Evolutionary conservation across 1,140 invertebrate species (phyloP), one percentile per base, ranked within the genome.

Genomic region (Leptinotarsa lineolata): DNA sequence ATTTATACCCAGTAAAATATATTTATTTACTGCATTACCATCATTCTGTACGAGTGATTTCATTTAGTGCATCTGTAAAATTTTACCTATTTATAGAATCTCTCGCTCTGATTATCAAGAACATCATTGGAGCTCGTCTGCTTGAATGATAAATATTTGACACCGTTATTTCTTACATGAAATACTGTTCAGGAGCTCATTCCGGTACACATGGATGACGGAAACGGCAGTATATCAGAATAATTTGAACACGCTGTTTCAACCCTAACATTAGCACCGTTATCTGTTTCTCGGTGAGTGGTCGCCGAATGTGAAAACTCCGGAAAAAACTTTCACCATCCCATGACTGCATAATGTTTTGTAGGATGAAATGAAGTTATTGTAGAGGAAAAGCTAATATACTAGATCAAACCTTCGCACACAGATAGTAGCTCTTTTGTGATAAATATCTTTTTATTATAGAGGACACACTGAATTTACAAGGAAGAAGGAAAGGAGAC

Each of bases 281-380:
- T 54, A 54, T 54, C 48, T 54, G 15, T 54, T 54, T 54, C 48
- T 54, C 48, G 48, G 48, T 54, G 48, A 54, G 48, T 54, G 48
- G 15, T 54, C 48, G 15, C 48, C n/a, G 48, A 18, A 54, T 54
- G 15, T 18, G 48, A 54, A 54, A 1, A 54, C 48, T 18, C 48
- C 48, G 2, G 8, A 54, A 54, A 54, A 54, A 54, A 54, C 48
- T 54, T 16, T 16, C 48, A 16, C n/a, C 48, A 54, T 54, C 15
- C 48, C 48, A 3, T 48, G 46, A 15, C 2, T 54, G 48, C 48
- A 54, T 54, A 18, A 54, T 54, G n/a, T 18, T 54, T 18, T 18
- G 48, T 18, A 54, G 48, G 48, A 54, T 54, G 4, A 16, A 15
- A 54, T 54, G 2, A 54, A 54, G n/a, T 54, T 18, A 18, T 54